Conservation (phyloP, 2,113 vertebrate species). For the Grus americana region DNA sequence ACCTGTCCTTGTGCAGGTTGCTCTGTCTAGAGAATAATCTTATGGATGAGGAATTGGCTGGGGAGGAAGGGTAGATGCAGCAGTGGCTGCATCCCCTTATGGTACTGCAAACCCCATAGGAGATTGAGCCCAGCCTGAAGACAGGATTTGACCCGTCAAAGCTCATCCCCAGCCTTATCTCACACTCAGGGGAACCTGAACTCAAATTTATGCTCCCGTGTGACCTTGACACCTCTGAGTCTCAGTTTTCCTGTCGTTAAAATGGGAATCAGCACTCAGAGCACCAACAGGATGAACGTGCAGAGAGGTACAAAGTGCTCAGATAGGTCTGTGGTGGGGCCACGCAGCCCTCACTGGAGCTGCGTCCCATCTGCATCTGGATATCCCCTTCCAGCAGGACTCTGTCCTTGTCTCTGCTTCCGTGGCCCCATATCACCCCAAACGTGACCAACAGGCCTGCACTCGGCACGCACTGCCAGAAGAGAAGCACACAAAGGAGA, state of each 20-base stretch:
- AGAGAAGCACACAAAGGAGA: not conserved
- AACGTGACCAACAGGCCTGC: not conserved
- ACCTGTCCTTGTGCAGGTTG: not conserved
- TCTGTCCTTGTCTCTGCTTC: not conserved
- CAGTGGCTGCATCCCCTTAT: not conserved
- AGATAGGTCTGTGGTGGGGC: fast-evolving
- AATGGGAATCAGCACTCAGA: not conserved
- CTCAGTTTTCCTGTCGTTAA: not conserved
- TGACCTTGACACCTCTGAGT: not conserved
- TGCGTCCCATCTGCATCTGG: not conserved
- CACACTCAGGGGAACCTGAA: not conserved
- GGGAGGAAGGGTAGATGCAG: not conserved
- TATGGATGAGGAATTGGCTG: not conserved
- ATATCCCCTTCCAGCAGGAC: not conserved
- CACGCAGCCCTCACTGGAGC: not conserved
- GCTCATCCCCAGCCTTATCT: not conserved
- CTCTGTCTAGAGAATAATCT: not conserved
- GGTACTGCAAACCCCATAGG: fast-evolving
- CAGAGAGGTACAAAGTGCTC: not conserved
- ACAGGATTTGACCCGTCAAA: not conserved
- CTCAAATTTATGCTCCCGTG: fast-evolving
- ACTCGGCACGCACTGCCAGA: fast-evolving
- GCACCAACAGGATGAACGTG: fast-evolving
- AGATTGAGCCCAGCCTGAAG: not conserved
- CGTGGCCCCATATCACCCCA: not conserved